phyloP scores from a whole-genome alignment of 2,797 vertebrate species.

The Myotis vivesi region DNA sequence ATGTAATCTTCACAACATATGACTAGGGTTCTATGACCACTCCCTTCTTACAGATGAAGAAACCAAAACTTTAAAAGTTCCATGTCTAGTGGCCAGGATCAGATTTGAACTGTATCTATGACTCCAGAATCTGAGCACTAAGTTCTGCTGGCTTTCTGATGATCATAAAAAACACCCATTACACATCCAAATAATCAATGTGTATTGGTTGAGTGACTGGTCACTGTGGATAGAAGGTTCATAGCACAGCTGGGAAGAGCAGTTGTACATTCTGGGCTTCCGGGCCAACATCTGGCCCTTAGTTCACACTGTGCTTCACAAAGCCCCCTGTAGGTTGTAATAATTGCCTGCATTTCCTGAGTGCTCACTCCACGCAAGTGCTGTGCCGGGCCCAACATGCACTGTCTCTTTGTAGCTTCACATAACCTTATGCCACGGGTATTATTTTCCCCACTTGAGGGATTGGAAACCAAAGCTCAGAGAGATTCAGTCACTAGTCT shows the following conservation, averaged over 20 bases:
- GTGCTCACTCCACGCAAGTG: not conserved
- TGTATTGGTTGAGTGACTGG: not conserved
- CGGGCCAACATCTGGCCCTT: not conserved
- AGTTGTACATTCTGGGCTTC: conserved; percentile 14
- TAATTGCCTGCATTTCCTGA: not conserved
- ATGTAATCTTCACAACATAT: not conserved
- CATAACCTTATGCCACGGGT: not conserved
- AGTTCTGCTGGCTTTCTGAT: not conserved
- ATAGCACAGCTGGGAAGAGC: not conserved
- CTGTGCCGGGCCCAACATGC: not conserved
- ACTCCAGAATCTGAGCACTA: not conserved
- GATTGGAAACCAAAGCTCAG: conserved; percentile 17
- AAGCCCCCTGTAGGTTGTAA: not conserved
- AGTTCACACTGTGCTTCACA: not conserved
- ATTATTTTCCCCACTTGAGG: not conserved
- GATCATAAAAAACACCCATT: not conserved
- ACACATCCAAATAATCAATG: not conserved
- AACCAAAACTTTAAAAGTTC: conserved; percentile 25
- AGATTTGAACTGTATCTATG: conserved; percentile 5
- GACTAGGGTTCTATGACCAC: not conserved
- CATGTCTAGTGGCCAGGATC: not conserved
- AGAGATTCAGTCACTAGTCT: not conserved
- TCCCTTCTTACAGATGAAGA: conserved; percentile 3
- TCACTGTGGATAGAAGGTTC: not conserved
- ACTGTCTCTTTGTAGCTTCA: not conserved